Base-by-base conservation (phyloP, 2,113 vertebrate genomes). In the Charina bottae region DNA sequence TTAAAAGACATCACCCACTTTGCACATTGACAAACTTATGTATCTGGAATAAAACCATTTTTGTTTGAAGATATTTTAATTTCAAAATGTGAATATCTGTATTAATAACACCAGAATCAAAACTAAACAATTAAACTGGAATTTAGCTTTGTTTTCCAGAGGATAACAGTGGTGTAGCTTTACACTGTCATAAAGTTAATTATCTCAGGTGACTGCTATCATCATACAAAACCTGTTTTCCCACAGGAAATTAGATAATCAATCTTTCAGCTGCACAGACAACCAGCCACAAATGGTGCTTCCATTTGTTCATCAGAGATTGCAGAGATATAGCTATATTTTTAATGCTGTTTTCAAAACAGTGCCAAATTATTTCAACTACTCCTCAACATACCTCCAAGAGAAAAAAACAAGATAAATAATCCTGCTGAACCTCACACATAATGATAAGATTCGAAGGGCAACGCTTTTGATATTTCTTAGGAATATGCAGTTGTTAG, bases 221-320 rank as follows among this genome's bases (percentile, higher is more conserved):
- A 93, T 13, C 91, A 92, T 92, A 93, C 21, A 26, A 87, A 89
- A 95, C 96, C 92, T 96, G 49, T 95, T 95, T 96, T 91, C 93
- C 94, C 94, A 87, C 91, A 95, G 97, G 97, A 98, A 97, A 94
- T 0, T 0, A 94, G 94, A 97, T 24, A 85, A 90, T 94, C 89
- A 96, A 94, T 94, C 93, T 92, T 37, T 0, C 92, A 84, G 93
- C 33, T 90, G 42, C 93, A 93, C 19, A 56, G 24, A 90, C 60
- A 94, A 28, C 58, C 4, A 0, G 10, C 3, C 12, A 59, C 0
- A 59, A 37, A 0, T 78, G 28, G 64, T 89, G 85, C 56, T 0
- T 0, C 1, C 89, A 42, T 42, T 89, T 1, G 0, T 46, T 90
- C 0, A 3, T 49, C 90, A 92, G 89, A 92, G 85, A 60, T 7